Conservation (phyloP, 2,888 invertebrate genomes). For the Rotaria magnacalcarata region DNA sequence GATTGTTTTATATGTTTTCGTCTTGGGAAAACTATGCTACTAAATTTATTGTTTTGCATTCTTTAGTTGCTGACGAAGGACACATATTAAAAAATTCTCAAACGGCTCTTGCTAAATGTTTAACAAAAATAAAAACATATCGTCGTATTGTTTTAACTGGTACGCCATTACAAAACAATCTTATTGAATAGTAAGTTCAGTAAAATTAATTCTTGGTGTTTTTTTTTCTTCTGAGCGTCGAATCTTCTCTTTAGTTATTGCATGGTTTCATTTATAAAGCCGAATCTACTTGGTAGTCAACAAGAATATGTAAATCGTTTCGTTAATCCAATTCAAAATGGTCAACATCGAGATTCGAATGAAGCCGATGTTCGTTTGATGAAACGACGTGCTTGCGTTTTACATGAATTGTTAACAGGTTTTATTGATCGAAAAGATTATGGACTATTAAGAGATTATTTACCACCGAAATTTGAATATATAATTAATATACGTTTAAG, state of each 20-base stretch:
- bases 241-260: constrained; percentile 66
- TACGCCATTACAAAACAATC: constrained; percentile 93
- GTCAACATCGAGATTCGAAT: constrained; percentile 89
- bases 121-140: constrained; percentile 75
- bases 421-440: constrained; percentile 85
- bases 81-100: constrained; percentile 91
- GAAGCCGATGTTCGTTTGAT: constrained; percentile 82
- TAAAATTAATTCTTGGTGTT: too few relatives aligned
- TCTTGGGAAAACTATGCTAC: too few relatives aligned
- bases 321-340: constrained; percentile 91
- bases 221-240: neutral
- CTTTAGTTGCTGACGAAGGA: constrained; percentile 75
- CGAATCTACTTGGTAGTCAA: constrained; percentile 82
- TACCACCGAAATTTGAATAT: constrained; percentile 93
- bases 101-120: constrained; percentile 75
- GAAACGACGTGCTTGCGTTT: constrained; percentile 83
- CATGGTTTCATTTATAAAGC: constrained; percentile 98
- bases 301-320: constrained; percentile 90
- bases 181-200: constrained; percentile 60
- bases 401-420: constrained; percentile 86
- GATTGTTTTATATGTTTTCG: too few relatives aligned
- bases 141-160: constrained; percentile 91
- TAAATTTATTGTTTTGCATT: too few relatives aligned
- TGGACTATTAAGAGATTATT: constrained; percentile 80
- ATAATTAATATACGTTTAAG: constrained; percentile 80